Evolutionary conservation across 1,140 invertebrate genomes (phyloP), one percentile per base, ranked within the genome.

Genomic region (Heliothis virescens): DNA sequence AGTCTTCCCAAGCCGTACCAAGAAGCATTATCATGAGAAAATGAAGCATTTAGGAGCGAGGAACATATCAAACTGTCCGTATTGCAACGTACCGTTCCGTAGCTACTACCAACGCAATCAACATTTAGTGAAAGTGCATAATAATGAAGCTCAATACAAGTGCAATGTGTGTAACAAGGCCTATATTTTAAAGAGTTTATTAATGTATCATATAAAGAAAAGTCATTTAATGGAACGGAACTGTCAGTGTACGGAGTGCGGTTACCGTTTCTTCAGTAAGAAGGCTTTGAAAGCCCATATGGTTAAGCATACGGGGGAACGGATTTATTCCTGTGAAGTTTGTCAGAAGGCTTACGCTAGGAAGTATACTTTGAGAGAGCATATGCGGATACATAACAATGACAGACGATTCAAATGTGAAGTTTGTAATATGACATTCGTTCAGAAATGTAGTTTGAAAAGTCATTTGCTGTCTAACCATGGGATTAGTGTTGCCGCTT

Each of bases 251-350:
- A 90, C 88, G 0, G 89, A 95, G 48, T 96, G 95, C 79, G 90
- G 90, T 0, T 92, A 90, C 50, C 88, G 92, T 15, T 95, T 95
- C 74, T 93, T 97, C 91, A 93, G 93, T 75, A 95, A 95, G 79
- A 94, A 95, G 65, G 94, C 94, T 0, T 83, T 96, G 0, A 91
- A 91, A 60, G 92, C 91, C 0, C 95, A 96, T 78, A 95, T 95
- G 92, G 87, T 95, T 0, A 92, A 92, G 47, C 96, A 96, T 83
- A 97, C 96, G 0, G 97, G 97, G 0, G 96, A 97, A 82, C 96
- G 96, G 34, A 97, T 97, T 2, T 97, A 97, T 85, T 95, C 96
- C 52, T 95, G 95, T 83, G 95, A 95, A 1, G 95, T 96, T 5
- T 98, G 97, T 87, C 95, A 96, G 13, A 96, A 96, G 78, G 92